Base-by-base conservation (phyloP, 2,113 vertebrate genomes). In the Corythoichthys intestinalis region DNA sequence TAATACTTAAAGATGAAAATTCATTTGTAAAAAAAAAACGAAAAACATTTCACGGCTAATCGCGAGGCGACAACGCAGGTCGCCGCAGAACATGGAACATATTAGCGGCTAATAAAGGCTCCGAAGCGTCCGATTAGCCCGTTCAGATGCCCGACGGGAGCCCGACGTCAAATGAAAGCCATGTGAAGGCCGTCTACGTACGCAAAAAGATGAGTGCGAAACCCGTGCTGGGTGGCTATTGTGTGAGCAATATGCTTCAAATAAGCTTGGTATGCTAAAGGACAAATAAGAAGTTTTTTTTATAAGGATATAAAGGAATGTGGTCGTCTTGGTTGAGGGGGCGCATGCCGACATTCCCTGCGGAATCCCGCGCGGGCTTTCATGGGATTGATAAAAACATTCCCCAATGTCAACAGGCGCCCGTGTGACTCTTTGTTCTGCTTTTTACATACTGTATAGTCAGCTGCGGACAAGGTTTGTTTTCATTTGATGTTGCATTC, bases 61-160 rank as follows among this genome's bases (percentile, higher is more conserved):
- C 37, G 20, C 54, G 62, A 46, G 28, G 38, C 48, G 54, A 76
- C 71, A 66, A 62, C 67, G 74, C 61, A 72, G 58, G 69, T 56
- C 72, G 74, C 80, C 77, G 82, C 68, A 49, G 63, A 81, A 85
- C 63, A 69, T 83, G 79, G 83, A 89, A 88, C 53, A 70, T 77
- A 84, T 90, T 89, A 91, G 79, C 87, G 86, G 83, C 84, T 88
- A 87, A 90, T 90, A 87, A 88, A 91, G 82, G 71, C 87, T 80
- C 85, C 71, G 91, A 87, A 84, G 86, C 69, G 73, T 69, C 47
- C 72, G 86, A 87, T 89, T 83, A 84, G 78, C 76, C 75, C 73
- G 82, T 75, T 81, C 69, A 79, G 72, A 60, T 15, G 73, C 85
- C 76, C 81, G 67, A 67, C 74, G 80, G 81, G 82, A 85, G 73